Evolutionary conservation across 92 coral and sea anemone genomes (phyloP), one percentile per base, ranked within the genome.

Genomic region (Parazoanthus atlanticus): DNA sequence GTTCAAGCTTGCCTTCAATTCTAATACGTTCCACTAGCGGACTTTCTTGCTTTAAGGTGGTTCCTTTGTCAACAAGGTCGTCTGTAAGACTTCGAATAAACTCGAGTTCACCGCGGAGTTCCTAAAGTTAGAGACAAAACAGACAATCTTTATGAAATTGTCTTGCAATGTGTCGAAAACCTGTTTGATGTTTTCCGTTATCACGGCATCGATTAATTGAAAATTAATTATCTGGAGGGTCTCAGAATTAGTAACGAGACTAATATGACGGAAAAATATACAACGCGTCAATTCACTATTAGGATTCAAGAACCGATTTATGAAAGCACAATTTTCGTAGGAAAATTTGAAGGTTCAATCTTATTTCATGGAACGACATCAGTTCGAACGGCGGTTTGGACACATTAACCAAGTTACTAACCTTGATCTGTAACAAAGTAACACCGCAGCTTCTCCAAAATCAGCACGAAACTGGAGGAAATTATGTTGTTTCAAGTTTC

Each of bases 41-140:
- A 64, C 94, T 87, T 74, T 89, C 86, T 32, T 85, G 84, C 41
- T 86, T 86, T 52, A 95, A 78, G 12, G 86, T 66, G 52, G 82
- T 80, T 8, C 92, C 86, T 75, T 85, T 81, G 38, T 88, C 92
- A 11, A 65, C 75, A 13, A 93, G 91, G 69, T 93, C 93, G 46
- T 88, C 79, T 49, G 84, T 79, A 6, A 93, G 91, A 83, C 92
- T 90, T 80, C 89, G 86, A 64, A 95, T 89, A 84, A 95, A 93
- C 46, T 92, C 93, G 16, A 92, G 65, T 85, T 95, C 94, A 58
- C 91, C 89, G n/a, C 80, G 93, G 33, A 93, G 89, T 58, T 95
- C 96, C 98, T 95, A 43, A 21, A 89, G 10, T 49, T 21, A 23
- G 69, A 80, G 84, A 78, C 17, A 40, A 61, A 58, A 86, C 49